A percentile compares a stretch with the other conserved stretches of the same genome.
Conservation (phyloP, 2,113 vertebrate genomes). For the Ptilorrhoa leucosticta region DNA sequence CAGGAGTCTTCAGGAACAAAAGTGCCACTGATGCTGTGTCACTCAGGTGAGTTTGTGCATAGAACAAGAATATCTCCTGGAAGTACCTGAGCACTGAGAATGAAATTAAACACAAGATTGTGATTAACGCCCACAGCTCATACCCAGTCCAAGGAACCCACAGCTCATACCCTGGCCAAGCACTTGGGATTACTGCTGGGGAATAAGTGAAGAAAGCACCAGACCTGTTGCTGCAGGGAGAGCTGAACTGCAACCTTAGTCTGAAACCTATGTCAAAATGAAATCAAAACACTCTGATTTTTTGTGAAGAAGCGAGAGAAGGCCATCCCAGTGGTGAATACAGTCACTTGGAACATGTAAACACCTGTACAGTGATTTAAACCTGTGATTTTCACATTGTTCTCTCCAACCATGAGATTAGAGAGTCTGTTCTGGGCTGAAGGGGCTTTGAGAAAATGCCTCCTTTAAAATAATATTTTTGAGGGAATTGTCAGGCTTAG, state of each 20-base stretch:
- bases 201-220: neutral
- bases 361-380: neutral
- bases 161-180: neutral
- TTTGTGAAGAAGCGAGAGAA: neutral
- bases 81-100: neutral
- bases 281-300: neutral
- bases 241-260: neutral
- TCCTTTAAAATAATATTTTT: neutral
- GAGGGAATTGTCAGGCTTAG: neutral
- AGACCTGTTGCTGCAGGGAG: neutral
- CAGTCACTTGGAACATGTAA: neutral
- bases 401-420: neutral
- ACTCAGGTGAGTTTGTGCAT: neutral
- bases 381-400: neutral
- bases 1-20: neutral
- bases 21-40: neutral
- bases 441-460: neutral
- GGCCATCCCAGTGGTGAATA: neutral
- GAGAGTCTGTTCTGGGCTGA: neutral
- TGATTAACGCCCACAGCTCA: neutral
- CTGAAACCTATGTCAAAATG: neutral
- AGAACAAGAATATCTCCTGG: neutral
- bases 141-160: neutral
- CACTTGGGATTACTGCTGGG: neutral
- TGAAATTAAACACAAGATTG: neutral